Evolutionary conservation across 2,113 vertebrate species (phyloP).

Genomic region (Paradoxurus hermaphroditus): DNA sequence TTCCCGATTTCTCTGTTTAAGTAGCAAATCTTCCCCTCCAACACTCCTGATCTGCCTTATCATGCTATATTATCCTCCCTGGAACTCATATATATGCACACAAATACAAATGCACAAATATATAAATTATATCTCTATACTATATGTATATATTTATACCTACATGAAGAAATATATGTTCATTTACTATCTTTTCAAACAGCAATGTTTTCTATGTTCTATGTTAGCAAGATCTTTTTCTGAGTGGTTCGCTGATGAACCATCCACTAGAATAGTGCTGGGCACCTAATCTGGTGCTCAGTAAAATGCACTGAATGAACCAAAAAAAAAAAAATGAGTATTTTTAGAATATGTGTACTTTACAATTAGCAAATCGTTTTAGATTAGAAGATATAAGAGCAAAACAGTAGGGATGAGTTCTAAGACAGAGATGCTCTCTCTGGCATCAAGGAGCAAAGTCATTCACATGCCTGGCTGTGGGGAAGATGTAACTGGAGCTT

Average conservation of each 20-base stretch:
- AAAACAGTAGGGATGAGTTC: background rate
- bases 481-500: background rate
- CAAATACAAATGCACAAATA: background rate
- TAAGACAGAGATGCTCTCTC: background rate
- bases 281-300: background rate
- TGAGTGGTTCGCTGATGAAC: background rate
- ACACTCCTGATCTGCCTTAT: background rate
- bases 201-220: background rate
- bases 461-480: background rate
- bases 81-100: background rate
- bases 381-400: background rate
- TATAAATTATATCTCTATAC: background rate
- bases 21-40: background rate
- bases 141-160: background rate
- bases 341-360: background rate
- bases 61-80: background rate
- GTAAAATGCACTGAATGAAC: background rate
- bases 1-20: background rate
- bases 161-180: background rate
- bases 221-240: background rate
- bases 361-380: background rate
- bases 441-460: background rate
- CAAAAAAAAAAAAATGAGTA: background rate
- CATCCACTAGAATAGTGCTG: background rate
- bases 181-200: background rate